A percentile compares a stretch with the other conserved stretches of the same genome.
Evolutionary conservation across 2,888 invertebrate species (phyloP).

Genomic region (Conus canariensis): DNA sequence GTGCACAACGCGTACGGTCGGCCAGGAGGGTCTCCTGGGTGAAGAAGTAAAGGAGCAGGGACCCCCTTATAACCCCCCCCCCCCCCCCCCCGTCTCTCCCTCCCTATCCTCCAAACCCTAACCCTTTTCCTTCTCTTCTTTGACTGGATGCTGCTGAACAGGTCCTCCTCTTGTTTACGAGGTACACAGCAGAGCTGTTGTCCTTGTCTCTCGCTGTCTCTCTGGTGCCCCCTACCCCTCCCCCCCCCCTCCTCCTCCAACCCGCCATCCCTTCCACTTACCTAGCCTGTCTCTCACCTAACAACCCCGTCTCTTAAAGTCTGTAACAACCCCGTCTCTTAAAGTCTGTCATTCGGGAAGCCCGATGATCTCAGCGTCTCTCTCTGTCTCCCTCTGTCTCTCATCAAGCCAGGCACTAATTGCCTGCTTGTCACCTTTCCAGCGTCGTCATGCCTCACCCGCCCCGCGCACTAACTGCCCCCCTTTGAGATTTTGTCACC

Average conservation of each 20-base stretch:
- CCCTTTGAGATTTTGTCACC: not conserved
- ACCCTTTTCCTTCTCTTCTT: too few species aligned
- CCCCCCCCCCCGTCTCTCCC: too few species aligned
- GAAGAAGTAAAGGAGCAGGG: too few species aligned
- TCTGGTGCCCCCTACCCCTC: not conserved
- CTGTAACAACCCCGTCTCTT: too few species aligned
- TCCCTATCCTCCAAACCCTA: too few species aligned
- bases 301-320: too few species aligned
- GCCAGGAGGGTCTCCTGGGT: too few species aligned
- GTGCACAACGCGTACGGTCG: not conserved
- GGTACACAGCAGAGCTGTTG: not conserved
- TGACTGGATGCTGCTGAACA: too few species aligned
- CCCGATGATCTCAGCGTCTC: conserved; percentile 13
- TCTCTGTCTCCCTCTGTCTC: not conserved
- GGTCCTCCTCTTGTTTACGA: not conserved
- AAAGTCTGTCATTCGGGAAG: not conserved
- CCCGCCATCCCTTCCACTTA: not conserved
- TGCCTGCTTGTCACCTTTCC: not conserved
- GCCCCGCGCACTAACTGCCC: not conserved
- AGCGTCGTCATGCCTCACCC: not conserved
- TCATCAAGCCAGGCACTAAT: conserved; percentile 23
- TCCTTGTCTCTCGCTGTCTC: not conserved
- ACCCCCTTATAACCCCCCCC: too few species aligned
- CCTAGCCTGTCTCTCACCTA: not conserved
- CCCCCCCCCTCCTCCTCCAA: not conserved